Base-by-base conservation (phyloP, 2,113 vertebrate genomes). In the Phyllostomus hastatus region DNA sequence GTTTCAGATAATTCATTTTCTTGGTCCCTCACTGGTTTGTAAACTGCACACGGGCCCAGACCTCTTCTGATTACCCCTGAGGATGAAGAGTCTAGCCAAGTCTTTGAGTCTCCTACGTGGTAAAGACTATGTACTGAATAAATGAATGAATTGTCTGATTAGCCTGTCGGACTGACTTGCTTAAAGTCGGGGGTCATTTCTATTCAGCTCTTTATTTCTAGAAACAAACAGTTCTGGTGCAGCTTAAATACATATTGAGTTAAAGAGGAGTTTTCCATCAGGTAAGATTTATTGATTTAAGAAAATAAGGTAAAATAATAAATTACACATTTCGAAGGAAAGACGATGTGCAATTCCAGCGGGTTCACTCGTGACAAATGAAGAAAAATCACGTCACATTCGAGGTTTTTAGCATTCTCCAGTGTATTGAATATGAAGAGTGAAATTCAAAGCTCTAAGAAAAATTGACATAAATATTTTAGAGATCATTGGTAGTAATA, bases 391-490 rank as follows among this genome's bases (percentile, higher is more conserved):
- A 64, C 10, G 0, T 67, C 52, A 38, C 22, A 9, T 35, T 54
- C 41, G 24, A 26, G 35, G 8, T 52, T 20, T 12, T 9, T 7
- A 1, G 11, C 97, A 98, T 88, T 59, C 93, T 93, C 97, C 96
- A 14, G 0, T 0, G 43, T 96, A 4, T 20, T 31, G 66, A 88
- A 98, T 33, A 26, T 4, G 24, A 88, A 98, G 93, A 73, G 82
- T 89, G 26, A 75, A 3, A 73, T 89, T 7, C 81, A 97, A 26
- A 93, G 95, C 96, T 96, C 97, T 98, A 94, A 86, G 50, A 84
- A 50, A 96, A 95, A 97, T 84, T 46, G 64, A 97, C 61, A 96
- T 11, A 95, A 78, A 75, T 83, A 88, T 90, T 94, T 97, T 95
- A 97, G 86, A 89, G 10, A 78, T 12, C 28, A 80, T 52, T 80